Conservation (phyloP, 1,140 invertebrate species). For the Archegozetes longisetosus region DNA sequence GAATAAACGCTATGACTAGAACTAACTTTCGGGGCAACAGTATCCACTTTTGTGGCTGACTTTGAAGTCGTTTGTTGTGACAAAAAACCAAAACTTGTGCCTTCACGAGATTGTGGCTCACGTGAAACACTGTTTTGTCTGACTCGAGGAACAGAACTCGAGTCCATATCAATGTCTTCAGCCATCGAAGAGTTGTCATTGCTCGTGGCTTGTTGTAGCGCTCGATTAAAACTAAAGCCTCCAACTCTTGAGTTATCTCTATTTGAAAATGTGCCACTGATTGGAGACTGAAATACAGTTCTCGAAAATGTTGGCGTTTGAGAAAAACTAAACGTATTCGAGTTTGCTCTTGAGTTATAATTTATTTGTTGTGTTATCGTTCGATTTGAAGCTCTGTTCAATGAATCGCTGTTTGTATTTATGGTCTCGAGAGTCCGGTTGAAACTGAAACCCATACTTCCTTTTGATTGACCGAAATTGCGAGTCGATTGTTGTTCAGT, state of each 20-base stretch:
- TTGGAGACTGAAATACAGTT: neutral
- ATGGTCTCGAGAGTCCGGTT: neutral
- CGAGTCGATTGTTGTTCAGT: neutral
- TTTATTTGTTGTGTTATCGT: too few species aligned
- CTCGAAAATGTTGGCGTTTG: neutral
- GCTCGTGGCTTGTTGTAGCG: neutral
- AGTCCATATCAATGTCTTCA: neutral
- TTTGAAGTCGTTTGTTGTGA: neutral
- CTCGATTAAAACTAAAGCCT: neutral
- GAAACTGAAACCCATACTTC: neutral
- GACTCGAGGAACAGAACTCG: neutral
- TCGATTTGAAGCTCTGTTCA: too few species aligned
- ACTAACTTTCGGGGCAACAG: neutral
- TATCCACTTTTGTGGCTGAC: neutral
- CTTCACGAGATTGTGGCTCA: neutral
- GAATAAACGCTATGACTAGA: neutral
- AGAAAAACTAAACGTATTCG: too few species aligned
- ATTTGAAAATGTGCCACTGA: neutral
- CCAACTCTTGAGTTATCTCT: neutral
- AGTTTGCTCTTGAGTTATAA: too few species aligned
- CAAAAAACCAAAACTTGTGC: neutral
- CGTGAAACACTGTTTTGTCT: neutral
- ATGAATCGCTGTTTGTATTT: too few species aligned
- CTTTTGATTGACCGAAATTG: neutral
- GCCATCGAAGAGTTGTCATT: neutral